phyloP scores from a whole-genome alignment of 2,888 invertebrate genomes.

The Aelia acuminata region DNA sequence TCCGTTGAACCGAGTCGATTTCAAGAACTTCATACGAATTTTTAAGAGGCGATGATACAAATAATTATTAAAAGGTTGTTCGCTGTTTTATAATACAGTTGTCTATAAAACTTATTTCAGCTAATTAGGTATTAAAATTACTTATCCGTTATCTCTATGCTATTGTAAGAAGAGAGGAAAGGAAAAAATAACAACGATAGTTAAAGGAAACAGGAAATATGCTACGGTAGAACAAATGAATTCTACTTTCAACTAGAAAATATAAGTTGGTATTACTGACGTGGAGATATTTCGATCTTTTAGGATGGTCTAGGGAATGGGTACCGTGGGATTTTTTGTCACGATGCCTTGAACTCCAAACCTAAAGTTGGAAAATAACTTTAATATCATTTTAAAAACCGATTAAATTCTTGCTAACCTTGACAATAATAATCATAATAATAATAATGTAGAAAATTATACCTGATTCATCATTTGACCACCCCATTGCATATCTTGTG shows the following conservation, averaged over 20 bases:
- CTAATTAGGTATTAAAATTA: not conserved
- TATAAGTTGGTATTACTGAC: constrained; percentile 50
- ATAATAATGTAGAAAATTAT: constrained; percentile 54
- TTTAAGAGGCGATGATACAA: too few species aligned
- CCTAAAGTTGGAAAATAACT: constrained; percentile 58
- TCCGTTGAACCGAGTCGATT: too few species aligned
- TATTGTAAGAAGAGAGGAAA: not conserved
- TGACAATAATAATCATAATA: not conserved
- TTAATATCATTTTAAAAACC: constrained; percentile 37
- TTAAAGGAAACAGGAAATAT: not conserved
- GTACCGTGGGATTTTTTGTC: constrained; percentile 62
- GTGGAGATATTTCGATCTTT: constrained; percentile 70
- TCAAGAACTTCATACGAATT: too few species aligned
- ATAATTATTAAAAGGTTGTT: not conserved
- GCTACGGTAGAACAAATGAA: not conserved
- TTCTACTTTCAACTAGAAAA: constrained; percentile 27
- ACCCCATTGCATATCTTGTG: constrained; percentile 82
- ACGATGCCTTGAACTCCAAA: constrained; percentile 61
- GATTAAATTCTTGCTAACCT: not conserved
- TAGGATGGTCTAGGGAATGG: constrained; percentile 67
- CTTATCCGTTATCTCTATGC: not conserved
- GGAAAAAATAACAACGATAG: too few species aligned
- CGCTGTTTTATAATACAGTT: not conserved
- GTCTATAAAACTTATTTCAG: not conserved
- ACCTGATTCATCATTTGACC: constrained; percentile 69